These are phyloP conservation scores for Sinopyrophorus schimmeli DNA, from an alignment of 2,888 invertebrate genomes.

Conservation along the genomic window DNA sequence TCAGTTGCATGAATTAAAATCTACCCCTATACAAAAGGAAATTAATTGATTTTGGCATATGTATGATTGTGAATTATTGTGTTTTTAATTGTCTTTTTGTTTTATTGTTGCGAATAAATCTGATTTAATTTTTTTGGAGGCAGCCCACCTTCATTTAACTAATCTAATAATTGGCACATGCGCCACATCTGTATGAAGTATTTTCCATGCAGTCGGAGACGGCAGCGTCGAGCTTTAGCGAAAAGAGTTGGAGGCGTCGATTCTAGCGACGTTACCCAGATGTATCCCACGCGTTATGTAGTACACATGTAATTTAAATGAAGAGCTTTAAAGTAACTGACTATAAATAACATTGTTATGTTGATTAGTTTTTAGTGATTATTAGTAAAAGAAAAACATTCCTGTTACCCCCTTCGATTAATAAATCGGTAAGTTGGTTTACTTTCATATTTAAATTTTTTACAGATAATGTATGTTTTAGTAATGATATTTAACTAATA, in stretches of 20 bases:
- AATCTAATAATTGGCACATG: slow-evolving; percentile 47
- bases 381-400: neutral
- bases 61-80: too few relatives aligned
- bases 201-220: too few relatives aligned
- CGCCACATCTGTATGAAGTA: too few relatives aligned
- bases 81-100: slow-evolving; percentile 1
- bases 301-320: slow-evolving; percentile 61
- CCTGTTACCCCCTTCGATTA: neutral
- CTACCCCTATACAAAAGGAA: too few relatives aligned
- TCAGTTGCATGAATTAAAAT: too few relatives aligned
- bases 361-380: slow-evolving; percentile 12
- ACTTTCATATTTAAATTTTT: too few relatives aligned
- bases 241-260: slow-evolving; percentile 55
- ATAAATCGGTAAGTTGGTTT: too few relatives aligned
- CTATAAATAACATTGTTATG: slow-evolving; percentile 16
- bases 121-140: slow-evolving; percentile 13
- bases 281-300: slow-evolving; percentile 48
- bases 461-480: too few relatives aligned
- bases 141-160: slow-evolving; percentile 9
- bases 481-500: too few relatives aligned
- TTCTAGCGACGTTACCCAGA: slow-evolving; percentile 50
- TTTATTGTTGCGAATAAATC: neutral
- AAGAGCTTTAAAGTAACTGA: slow-evolving; percentile 43
- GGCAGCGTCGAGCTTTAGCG: slow-evolving; percentile 31
- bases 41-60: too few relatives aligned